Evolutionary conservation across 2,113 vertebrate species (phyloP), one percentile per base, ranked within the genome.

Genomic region (Antechinus flavipes): DNA sequence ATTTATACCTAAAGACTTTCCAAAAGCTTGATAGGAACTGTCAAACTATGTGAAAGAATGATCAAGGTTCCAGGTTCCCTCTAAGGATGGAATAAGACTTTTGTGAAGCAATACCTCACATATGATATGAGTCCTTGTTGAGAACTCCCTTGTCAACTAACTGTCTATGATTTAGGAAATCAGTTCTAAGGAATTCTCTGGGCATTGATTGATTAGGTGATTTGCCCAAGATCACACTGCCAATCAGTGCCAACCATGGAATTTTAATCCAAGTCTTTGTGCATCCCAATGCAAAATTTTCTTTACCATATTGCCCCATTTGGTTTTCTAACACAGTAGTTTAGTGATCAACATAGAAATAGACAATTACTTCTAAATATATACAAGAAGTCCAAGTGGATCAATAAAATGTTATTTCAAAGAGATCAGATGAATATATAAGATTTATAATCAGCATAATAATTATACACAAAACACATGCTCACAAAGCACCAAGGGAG

Each of bases 391-490:
- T 84, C 19, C 68, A 84, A 84, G 6, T 84, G 7, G 68, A 84
- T 84, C 42, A 84, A 42, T 19, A 84, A 84, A 84, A n/a, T 42
- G n/a, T n/a, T n/a, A n/a, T 19, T 76, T 76, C 14, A 23, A 35
- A 84, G 68, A 84, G n/a, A 84, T 84, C n/a, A 84, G 68, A 84
- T 84, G n/a, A 84, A 84, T 84, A 23, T 84, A n/a, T 76, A 84
- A 42, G 68, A 84, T 84, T 84, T 16, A 84, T 42, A 84, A 42
- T 42, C 16, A 84, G n/a, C 68, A 84, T 26, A 94, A 96, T 95
- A 91, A 95, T 94, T 92, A 54, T 93, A 94, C 47, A 91, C 54
- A 96, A 94, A 94, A 90, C 53, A 25, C 25, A 54, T 42, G 68
- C 19, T 84, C 68, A 84, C n/a, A 84, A 95, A 93, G n/a, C 68